These are phyloP conservation scores for Cheirogaleus major DNA, from an alignment of 2,797 vertebrate species.

Conservation along the genomic window DNA sequence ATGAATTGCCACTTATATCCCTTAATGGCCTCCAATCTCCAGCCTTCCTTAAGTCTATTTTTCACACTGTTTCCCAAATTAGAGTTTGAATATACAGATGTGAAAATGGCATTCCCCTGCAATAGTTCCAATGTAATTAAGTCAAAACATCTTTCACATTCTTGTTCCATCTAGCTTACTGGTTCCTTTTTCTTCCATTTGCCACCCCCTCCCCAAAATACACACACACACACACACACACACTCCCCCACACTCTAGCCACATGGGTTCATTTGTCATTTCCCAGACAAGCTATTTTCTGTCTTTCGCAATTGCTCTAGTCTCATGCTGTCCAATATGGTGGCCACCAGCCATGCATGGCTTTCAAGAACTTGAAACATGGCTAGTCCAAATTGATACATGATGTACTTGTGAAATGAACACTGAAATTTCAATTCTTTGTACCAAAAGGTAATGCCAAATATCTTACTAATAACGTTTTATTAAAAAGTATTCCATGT, in stretches of 20 bases:
- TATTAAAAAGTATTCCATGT: background rate
- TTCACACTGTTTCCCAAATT: background rate
- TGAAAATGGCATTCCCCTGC: background rate
- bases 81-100: constrained; percentile 6
- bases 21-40: background rate
- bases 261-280: background rate
- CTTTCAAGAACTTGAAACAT: background rate
- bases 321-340: background rate
- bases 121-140: background rate
- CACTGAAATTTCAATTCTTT: background rate
- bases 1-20: background rate
- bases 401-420: background rate
- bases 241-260: background rate
- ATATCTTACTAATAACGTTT: background rate
- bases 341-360: background rate
- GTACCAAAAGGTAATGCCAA: background rate
- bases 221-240: background rate
- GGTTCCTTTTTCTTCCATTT: background rate
- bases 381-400: background rate
- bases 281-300: background rate
- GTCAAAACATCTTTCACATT: background rate
- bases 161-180: background rate
- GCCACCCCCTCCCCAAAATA: background rate
- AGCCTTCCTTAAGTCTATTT: background rate
- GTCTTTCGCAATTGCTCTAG: background rate